Evolutionary conservation across 2,888 invertebrate species (phyloP), one percentile per base, ranked within the genome.

Genomic region (Archips crataeganus): DNA sequence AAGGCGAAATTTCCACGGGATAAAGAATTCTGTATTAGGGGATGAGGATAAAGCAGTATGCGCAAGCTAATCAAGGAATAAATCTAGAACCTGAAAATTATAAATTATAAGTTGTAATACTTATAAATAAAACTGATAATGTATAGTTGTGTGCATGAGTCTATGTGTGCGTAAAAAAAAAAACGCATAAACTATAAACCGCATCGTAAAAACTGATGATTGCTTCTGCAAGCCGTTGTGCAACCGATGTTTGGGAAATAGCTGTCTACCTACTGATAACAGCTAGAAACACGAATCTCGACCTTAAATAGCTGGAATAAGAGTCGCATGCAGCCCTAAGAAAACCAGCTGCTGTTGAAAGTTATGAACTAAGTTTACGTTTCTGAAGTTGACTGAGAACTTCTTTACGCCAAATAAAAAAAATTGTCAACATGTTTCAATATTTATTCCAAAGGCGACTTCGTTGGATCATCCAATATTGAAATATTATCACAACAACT

Each of bases 181-280:
- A n/a, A n/a, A n/a, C n/a, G n/a, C 75, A 76, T 76, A 78, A 65
- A 83, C 84, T 81, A 85, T 89, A 88, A 89, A 87, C 72, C 70
- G 77, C 76, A 79, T 86, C 87, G 85, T 90, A 88, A 88, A 87
- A 88, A 81, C 79, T 80, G 84, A 87, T 82, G 86, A 87, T 87
- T 90, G 86, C 79, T 79, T 82, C 77, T 77, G 76, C 76, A 72
- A 69, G 72, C 75, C 80, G 82, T 89, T 90, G 87, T 85, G 89
- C 85, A 90, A 90, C 82, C 83, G 80, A 79, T 84, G 87, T 86
- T 87, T 88, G 81, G 80, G 79, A 87, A 85, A 86, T 82, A 82
- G 77, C 81, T 87, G 85, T 89, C 89, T 84, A 73, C 69, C 63
- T 70, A 80, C 80, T 86, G 87, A 87, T 89, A 89, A 85, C 83